phyloP scores from a whole-genome alignment of 1,140 invertebrate species.

The Sitobion miscanthi region DNA sequence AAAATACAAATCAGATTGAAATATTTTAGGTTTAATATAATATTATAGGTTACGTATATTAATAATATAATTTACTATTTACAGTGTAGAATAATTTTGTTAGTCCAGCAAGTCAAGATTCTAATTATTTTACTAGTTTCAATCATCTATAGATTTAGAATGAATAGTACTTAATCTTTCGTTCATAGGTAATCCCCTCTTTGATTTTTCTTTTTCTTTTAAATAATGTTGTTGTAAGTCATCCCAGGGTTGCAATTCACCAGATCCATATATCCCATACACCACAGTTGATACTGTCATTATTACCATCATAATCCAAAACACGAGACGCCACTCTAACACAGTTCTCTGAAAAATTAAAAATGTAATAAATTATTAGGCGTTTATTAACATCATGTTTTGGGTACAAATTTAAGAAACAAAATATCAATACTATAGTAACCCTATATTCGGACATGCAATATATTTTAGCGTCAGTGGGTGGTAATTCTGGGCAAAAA shows the following conservation, averaged over 20 bases:
- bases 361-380: neutral
- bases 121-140: neutral
- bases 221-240: slow-evolving; percentile 48
- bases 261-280: slow-evolving; percentile 63
- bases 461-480: neutral
- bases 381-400: neutral
- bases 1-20: neutral
- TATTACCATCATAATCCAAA: slow-evolving; percentile 66
- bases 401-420: neutral
- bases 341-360: slow-evolving; percentile 60
- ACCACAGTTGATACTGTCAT: slow-evolving; percentile 64
- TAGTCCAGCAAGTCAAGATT: neutral
- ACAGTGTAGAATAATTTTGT: neutral
- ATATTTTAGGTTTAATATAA: neutral
- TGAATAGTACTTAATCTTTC: slow-evolving; percentile 1
- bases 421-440: too few relatives aligned
- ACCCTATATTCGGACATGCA: too few relatives aligned
- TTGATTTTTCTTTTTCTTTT: slow-evolving; percentile 28
- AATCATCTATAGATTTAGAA: neutral
- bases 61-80: neutral
- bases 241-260: slow-evolving; percentile 62
- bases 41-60: neutral
- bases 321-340: slow-evolving; percentile 67
- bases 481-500: neutral
- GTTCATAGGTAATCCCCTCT: neutral